Evolutionary conservation across 2,888 invertebrate genomes (phyloP), one percentile per base, ranked within the genome.

Genomic region (Stramonita haemastoma): DNA sequence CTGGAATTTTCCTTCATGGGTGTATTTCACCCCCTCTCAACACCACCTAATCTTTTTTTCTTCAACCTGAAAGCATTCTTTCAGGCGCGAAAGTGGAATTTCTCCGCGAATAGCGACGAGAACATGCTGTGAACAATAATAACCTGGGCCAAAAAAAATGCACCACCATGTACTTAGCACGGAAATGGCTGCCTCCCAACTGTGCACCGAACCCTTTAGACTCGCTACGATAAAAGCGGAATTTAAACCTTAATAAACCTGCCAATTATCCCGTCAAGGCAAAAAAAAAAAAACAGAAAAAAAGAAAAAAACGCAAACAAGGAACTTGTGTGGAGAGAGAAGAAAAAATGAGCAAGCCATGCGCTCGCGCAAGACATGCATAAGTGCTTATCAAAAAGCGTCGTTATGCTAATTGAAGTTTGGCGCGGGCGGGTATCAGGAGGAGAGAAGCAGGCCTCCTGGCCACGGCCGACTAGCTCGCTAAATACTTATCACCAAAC

Each of bases 341-440:
- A 46, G 32, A 22, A 86, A 26, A 36, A 26, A 32, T 60, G 29
- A 29, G 84, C 83, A 26, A 34, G 34, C 83, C 60, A 46, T 46
- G 46, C 6, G n/a, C 73, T n/a, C 57, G 85, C 46, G 60, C 87
- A 73, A 89, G 89, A 70, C 84, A 89, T 89, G 89, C 84, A 57
- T 85, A 85, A 83, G 89, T 89, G 89, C 85, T 84, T 83, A 89
- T 89, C 89, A 89, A 89, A 89, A 89, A 83, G 70, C 60, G 85
- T 84, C 89, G 89, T 89, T 89, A 89, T 85, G 89, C 89, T 89
- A 89, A 89, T 89, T 89, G 85, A 89, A 89, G 84, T 70, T 88
- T 34, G 84, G 32, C 66, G 56, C 81, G 22, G 56, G 66, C 56
- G 60, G 83, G 83, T 83, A 83, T 84, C 83, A 29, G 70, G 81